Evolutionary conservation across 2,113 vertebrate species (phyloP).

Genomic region (Menura novaehollandiae): DNA sequence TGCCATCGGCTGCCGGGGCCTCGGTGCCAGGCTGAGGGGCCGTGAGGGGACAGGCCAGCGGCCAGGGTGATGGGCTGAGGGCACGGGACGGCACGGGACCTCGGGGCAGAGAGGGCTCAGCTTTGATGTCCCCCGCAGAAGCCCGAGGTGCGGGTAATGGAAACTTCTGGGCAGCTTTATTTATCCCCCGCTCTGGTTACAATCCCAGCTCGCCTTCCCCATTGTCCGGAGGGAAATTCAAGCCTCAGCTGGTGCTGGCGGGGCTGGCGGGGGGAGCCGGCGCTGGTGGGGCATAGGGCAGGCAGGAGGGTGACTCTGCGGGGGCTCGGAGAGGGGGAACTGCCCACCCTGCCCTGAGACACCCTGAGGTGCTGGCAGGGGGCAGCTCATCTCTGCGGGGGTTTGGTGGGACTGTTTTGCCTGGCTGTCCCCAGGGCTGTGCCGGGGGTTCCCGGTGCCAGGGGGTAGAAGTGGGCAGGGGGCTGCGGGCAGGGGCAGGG

Average conservation of each 20-base stretch:
- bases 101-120: not conserved
- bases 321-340: rapidly evolving
- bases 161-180: conserved; percentile 53
- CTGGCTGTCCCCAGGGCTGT: too few species aligned
- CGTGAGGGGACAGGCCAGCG: not conserved
- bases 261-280: not conserved
- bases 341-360: not conserved
- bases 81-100: rapidly evolving
- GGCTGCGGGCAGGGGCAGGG: too few species aligned
- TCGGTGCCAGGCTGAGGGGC: not conserved
- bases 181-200: conserved; percentile 42
- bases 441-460: not conserved
- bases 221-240: conserved; percentile 46
- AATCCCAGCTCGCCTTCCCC: not conserved
- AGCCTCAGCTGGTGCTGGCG: not conserved
- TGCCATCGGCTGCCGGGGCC: not conserved
- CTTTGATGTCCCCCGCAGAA: not conserved
- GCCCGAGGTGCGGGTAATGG: not conserved
- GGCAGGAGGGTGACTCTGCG: not conserved
- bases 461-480: not conserved
- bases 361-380: too few species aligned
- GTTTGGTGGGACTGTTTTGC: not conserved
- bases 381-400: not conserved
- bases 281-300: not conserved
- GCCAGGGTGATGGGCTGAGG: not conserved